A percentile compares a stretch with the other conserved stretches of the same genome.
These are phyloP conservation scores for Plebejus argus DNA, from an alignment of 2,888 invertebrate species.

Conservation along the genomic window DNA sequence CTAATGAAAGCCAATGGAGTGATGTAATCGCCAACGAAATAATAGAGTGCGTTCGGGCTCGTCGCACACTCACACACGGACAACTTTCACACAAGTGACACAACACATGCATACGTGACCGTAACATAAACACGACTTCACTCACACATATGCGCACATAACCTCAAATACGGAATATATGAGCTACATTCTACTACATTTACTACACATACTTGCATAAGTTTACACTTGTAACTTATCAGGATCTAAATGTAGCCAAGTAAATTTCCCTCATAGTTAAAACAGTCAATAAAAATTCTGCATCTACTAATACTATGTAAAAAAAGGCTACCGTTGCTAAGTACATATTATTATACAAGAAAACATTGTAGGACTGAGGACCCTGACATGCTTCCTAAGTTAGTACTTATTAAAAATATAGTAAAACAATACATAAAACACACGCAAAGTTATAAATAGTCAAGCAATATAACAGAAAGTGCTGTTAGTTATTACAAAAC, in stretches of 20 bases:
- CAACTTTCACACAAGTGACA: not conserved
- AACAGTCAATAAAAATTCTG: not conserved
- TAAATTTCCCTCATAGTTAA: not conserved
- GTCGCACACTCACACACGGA: not conserved
- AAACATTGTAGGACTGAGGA: not conserved
- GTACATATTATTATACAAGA: not conserved
- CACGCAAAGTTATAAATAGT: not conserved
- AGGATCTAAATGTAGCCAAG: not conserved
- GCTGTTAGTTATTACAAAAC: not conserved
- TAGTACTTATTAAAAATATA: not conserved
- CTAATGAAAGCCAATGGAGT: conserved; percentile 41
- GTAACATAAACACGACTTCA: not conserved
- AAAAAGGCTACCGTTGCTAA: not conserved
- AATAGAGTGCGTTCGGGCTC: conserved; percentile 35
- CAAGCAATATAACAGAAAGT: not conserved
- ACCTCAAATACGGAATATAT: not conserved
- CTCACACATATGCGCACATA: not conserved
- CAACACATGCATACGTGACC: not conserved
- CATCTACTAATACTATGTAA: not conserved
- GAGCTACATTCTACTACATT: not conserved
- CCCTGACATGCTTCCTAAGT: not conserved
- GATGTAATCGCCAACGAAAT: conserved; percentile 42
- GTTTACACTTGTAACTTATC: not conserved
- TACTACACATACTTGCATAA: not conserved
- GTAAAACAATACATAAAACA: not conserved